Percentiles rank a stretch among this genome's conserved stretches.
Evolutionary conservation across 2,797 vertebrate genomes (phyloP).

Genomic region (Gobionotothen gibberifrons): DNA sequence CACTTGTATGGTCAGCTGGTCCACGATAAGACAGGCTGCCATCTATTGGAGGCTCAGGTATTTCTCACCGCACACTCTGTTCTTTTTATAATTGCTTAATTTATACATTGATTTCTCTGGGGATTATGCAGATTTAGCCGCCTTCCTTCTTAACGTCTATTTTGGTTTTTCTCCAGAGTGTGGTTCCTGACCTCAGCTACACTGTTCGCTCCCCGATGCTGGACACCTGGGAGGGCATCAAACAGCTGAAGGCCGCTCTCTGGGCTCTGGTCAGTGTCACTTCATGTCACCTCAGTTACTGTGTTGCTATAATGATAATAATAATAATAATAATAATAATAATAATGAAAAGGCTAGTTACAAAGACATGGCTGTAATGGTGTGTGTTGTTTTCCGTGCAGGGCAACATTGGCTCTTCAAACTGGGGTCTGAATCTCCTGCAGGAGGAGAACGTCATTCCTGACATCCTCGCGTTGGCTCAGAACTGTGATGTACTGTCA

Average conservation of each 20-base stretch:
- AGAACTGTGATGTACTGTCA: conserved; percentile 96
- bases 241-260: conserved; percentile 96
- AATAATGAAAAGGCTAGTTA: no score
- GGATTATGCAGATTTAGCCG: not conserved
- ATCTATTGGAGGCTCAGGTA: conserved; percentile 96
- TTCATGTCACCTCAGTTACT: not conserved
- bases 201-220: conserved; percentile 94
- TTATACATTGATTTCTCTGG: not conserved
- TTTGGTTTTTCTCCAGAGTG: conserved; percentile 82
- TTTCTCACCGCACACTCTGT: not conserved
- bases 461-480: conserved; percentile 93
- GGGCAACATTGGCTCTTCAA: conserved; percentile 98
- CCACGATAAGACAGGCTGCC: conserved; percentile 98
- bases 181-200: conserved; percentile 96
- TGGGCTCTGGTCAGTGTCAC: conserved; percentile 93
- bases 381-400: conserved; percentile 66
- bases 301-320: not conserved
- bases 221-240: conserved; percentile 99
- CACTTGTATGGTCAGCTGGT: conserved; percentile 98
- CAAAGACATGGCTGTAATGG: not conserved
- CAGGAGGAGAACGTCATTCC: conserved; percentile 98
- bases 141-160: conserved; percentile 3
- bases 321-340: not conserved
- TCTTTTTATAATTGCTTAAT: not conserved
- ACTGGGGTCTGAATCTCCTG: conserved; percentile 98